A percentile compares a stretch with the other conserved stretches of the same genome.
These are phyloP conservation scores for Leptogaster cylindrica DNA, from an alignment of 2,888 invertebrate species.

Conservation along the genomic window DNA sequence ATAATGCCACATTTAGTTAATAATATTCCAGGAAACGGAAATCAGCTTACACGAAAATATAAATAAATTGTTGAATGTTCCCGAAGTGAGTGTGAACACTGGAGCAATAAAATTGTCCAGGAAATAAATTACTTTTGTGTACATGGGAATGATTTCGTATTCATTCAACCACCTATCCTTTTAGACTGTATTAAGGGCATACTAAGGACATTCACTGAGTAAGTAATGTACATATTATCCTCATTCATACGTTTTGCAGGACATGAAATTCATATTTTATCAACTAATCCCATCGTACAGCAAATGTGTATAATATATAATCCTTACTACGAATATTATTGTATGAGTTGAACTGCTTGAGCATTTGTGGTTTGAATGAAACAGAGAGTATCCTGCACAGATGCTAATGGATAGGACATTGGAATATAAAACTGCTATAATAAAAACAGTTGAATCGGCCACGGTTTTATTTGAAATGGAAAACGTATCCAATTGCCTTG, in stretches of 20 bases:
- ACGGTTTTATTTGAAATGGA: background rate
- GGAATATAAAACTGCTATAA: constrained; percentile 8
- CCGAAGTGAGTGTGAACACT: no score
- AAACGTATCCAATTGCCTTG: background rate
- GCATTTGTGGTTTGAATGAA: background rate
- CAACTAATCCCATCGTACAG: constrained; percentile 27
- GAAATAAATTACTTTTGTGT: no score
- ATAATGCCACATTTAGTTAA: no score
- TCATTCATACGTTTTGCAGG: constrained; percentile 32
- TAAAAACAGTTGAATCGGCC: constrained; percentile 4
- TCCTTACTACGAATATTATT: constrained; percentile 17
- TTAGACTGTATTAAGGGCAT: constrained; percentile 9
- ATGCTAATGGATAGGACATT: constrained; percentile 23
- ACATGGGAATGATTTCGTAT: no score
- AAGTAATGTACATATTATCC: constrained; percentile 22
- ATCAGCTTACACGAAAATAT: no score
- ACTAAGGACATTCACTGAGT: constrained; percentile 17
- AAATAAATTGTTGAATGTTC: no score
- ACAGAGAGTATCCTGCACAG: constrained; percentile 7
- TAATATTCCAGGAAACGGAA: no score
- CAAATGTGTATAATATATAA: constrained; percentile 37
- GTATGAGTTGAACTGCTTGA: background rate
- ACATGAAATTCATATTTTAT: constrained; percentile 37
- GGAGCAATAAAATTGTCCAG: no score
- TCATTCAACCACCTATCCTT: no score